Evolutionary conservation across 2,113 vertebrate species (phyloP).

Genomic region (Callopanchax toddi): DNA sequence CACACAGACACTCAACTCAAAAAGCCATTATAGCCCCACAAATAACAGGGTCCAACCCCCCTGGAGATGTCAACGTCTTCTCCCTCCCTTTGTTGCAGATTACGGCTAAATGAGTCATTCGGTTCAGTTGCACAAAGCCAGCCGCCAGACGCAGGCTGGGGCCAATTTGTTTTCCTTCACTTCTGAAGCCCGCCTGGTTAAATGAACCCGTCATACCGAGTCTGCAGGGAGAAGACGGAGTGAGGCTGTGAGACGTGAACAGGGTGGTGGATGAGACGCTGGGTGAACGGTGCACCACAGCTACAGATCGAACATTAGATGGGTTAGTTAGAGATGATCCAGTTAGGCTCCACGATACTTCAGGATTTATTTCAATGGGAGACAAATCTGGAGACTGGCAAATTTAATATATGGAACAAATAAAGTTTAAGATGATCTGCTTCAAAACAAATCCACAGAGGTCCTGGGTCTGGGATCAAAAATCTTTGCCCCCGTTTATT

Average conservation of each 20-base stretch:
- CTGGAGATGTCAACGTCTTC: conserved; percentile 55
- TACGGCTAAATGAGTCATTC: conserved; percentile 50
- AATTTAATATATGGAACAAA: too few relatives aligned
- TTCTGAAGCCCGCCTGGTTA: conserved; percentile 48
- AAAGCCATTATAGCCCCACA: conserved; percentile 51
- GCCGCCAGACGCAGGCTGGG: conserved; percentile 44
- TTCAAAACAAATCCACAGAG: too few relatives aligned
- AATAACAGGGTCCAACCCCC: conserved; percentile 40
- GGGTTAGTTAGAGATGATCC: neutral
- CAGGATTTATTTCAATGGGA: neutral
- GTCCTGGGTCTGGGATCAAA: too few relatives aligned
- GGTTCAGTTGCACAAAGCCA: conserved; percentile 46
- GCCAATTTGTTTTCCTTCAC: conserved; percentile 70
- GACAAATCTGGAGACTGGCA: neutral
- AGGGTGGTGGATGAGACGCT: conserved; percentile 38
- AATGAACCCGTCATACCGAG: conserved; percentile 38
- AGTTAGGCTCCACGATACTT: neutral
- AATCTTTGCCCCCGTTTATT: too few relatives aligned
- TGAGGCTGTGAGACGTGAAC: conserved; percentile 46
- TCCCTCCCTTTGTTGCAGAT: conserved; percentile 59
- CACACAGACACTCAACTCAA: conserved; percentile 15
- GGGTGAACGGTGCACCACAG: conserved; percentile 25
- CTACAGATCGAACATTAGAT: neutral
- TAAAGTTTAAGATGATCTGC: too few relatives aligned
- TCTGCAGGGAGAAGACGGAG: conserved; percentile 42